A percentile compares a stretch with the other conserved stretches of the same genome.
phyloP scores from a whole-genome alignment of 2,888 invertebrate species.

The Drosophila neotestacea region DNA sequence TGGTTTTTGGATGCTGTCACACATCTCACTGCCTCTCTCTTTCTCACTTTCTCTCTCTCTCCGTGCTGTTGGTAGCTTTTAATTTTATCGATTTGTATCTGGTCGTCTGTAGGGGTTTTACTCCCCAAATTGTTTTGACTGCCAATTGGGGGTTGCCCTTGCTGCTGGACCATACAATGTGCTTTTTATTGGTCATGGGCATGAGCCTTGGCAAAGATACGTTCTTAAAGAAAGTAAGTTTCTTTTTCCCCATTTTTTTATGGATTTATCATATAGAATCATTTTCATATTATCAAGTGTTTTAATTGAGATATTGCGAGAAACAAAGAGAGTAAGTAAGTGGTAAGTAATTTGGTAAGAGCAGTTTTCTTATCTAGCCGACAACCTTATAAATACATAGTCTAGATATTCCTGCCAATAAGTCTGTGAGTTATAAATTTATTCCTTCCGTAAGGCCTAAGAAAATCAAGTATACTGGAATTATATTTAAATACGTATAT shows the following conservation, averaged over 20 bases:
- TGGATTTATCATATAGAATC: neutral
- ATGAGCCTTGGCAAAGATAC: constrained; percentile 55
- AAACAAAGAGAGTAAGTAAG: neutral
- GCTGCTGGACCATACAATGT: constrained; percentile 63
- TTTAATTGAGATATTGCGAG: neutral
- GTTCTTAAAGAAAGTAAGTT: neutral
- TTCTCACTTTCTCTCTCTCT: constrained; percentile 4
- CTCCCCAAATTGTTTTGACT: constrained; percentile 42
- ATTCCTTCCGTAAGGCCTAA: too few species aligned
- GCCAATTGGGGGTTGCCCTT: constrained; percentile 37
- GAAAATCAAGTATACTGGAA: too few species aligned
- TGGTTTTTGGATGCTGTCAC: constrained; percentile 45
- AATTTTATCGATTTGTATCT: constrained; percentile 73
- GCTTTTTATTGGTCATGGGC: constrained; percentile 72
- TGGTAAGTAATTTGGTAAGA: neutral
- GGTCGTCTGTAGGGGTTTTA: constrained; percentile 41
- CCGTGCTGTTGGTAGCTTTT: constrained; percentile 38
- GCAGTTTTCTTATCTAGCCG: too few species aligned
- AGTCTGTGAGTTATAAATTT: too few species aligned
- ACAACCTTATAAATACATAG: too few species aligned
- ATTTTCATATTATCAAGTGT: constrained; percentile 2
- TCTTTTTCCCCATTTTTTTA: neutral
- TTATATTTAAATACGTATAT: too few species aligned
- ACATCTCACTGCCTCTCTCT: constrained; percentile 3
- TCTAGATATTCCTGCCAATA: too few species aligned